A percentile compares a stretch with the other conserved stretches of the same genome.
phyloP scores from a whole-genome alignment of 2,113 vertebrate genomes.

The Caloenas nicobarica region DNA sequence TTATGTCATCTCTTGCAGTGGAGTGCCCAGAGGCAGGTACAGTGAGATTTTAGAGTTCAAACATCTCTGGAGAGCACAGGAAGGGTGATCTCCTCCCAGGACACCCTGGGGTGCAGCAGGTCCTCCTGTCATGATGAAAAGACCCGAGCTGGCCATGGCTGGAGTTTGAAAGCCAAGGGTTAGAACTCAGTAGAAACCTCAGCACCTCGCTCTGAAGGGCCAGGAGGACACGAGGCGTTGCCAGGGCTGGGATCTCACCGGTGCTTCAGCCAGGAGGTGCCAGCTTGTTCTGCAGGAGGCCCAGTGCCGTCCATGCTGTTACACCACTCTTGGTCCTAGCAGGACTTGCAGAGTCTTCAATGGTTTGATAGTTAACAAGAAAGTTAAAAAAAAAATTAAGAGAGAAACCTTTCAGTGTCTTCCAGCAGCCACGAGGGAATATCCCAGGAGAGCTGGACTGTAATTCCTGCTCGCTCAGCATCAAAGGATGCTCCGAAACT shows the following conservation, averaged over 20 bases:
- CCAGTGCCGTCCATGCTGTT: not conserved
- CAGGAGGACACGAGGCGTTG: not conserved
- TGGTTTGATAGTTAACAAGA: not conserved
- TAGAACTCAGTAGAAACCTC: not conserved
- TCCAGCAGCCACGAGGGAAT: not conserved
- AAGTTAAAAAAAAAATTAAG: not conserved
- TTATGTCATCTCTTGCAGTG: not conserved
- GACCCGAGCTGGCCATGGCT: not conserved
- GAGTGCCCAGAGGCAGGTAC: not conserved
- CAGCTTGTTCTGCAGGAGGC: not conserved
- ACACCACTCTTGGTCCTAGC: too few species aligned
- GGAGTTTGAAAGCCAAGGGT: not conserved
- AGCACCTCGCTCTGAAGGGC: not conserved
- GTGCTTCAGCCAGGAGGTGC: not conserved
- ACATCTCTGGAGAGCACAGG: not conserved
- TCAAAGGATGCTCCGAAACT: conserved; percentile 65
- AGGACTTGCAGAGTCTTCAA: not conserved
- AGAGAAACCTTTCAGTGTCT: not conserved
- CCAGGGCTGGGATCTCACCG: not conserved
- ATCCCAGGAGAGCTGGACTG: conserved; percentile 3
- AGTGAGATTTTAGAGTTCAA: not conserved
- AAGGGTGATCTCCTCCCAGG: not conserved
- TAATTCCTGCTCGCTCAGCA: conserved; percentile 53
- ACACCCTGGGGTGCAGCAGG: not conserved
- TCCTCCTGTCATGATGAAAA: not conserved